These are phyloP conservation scores for Ptychoptera albimana DNA, from an alignment of 2,888 invertebrate genomes.

Conservation along the genomic window DNA sequence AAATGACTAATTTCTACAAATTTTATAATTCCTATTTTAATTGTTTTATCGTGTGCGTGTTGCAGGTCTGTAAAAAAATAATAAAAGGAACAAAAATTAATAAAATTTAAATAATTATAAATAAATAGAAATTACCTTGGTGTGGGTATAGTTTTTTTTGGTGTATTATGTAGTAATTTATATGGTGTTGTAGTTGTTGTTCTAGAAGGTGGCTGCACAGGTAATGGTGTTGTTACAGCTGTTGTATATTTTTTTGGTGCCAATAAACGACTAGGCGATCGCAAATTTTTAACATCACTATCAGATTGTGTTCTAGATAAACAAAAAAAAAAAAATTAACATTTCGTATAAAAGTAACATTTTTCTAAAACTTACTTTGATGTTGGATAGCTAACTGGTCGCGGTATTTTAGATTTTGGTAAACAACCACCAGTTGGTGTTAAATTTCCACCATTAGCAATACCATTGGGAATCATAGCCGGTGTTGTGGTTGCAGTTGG, in stretches of 20 bases:
- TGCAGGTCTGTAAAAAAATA: slow-evolving; percentile 10
- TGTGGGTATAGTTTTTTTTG: slow-evolving; percentile 26
- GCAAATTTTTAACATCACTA: slow-evolving; percentile 19
- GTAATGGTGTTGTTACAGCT: slow-evolving; percentile 11
- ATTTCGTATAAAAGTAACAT: slow-evolving; percentile 2
- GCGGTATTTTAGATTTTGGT: slow-evolving; percentile 27
- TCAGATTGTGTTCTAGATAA: slow-evolving; percentile 11
- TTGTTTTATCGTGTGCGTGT: slow-evolving; percentile 12
- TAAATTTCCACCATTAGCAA: slow-evolving; percentile 26
- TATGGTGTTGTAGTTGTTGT: slow-evolving; percentile 7
- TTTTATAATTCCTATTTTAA: too few relatives aligned
- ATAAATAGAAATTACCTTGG: slow-evolving; percentile 22
- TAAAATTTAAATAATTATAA: neutral
- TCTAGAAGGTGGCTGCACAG: slow-evolving; percentile 6
- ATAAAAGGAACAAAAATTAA: neutral
- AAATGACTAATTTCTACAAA: too few relatives aligned
- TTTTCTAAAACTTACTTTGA: slow-evolving; percentile 22
- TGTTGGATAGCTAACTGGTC: slow-evolving; percentile 31
- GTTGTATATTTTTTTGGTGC: slow-evolving; percentile 29
- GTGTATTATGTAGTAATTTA: slow-evolving; percentile 21
- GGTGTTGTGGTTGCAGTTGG: slow-evolving; percentile 20
- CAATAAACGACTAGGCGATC: slow-evolving; percentile 29
- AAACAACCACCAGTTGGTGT: slow-evolving; percentile 28
- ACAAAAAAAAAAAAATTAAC: slow-evolving; percentile 7
- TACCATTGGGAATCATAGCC: slow-evolving; percentile 9